Evolutionary conservation across 2,113 vertebrate genomes (phyloP).

Genomic region (Channa argus): DNA sequence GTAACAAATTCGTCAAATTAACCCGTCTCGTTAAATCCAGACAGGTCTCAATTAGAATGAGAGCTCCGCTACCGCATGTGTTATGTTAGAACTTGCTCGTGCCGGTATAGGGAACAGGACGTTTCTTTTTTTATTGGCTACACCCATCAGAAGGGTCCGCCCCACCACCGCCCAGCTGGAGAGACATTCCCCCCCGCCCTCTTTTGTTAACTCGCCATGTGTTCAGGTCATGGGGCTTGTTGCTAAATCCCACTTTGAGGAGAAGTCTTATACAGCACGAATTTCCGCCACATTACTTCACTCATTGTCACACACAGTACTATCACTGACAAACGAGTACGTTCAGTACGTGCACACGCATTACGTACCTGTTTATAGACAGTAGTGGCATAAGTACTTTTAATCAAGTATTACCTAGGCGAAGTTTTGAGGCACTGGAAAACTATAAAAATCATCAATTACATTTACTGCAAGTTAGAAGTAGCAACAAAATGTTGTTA

Average conservation of each 20-base stretch:
- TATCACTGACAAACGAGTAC: neutral
- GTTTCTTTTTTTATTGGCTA: slow-evolving; percentile 53
- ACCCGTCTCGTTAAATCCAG: neutral
- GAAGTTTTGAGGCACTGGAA: too few relatives aligned
- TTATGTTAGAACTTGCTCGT: slow-evolving; percentile 14
- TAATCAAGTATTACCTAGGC: neutral
- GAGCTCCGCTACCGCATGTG: slow-evolving; percentile 13
- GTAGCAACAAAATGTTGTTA: too few relatives aligned
- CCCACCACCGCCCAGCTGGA: slow-evolving; percentile 15
- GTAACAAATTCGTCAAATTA: neutral
- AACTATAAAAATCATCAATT: too few relatives aligned
- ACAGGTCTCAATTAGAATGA: slow-evolving; percentile 54
- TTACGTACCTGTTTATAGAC: neutral
- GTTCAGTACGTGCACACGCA: neutral
- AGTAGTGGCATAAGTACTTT: neutral
- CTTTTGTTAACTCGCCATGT: neutral
- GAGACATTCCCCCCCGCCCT: neutral
- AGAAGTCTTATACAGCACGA: neutral
- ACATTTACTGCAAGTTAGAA: too few relatives aligned
- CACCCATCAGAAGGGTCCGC: slow-evolving; percentile 28
- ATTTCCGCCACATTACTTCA: neutral
- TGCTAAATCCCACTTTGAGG: too few relatives aligned
- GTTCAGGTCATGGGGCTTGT: slow-evolving; percentile 4
- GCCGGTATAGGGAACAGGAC: slow-evolving; percentile 21
- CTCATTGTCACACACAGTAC: neutral